Percentiles rank a stretch among this genome's conserved stretches.
Conservation (phyloP, 2,888 invertebrate genomes). For the Amblyjoppa fuscipennis region DNA sequence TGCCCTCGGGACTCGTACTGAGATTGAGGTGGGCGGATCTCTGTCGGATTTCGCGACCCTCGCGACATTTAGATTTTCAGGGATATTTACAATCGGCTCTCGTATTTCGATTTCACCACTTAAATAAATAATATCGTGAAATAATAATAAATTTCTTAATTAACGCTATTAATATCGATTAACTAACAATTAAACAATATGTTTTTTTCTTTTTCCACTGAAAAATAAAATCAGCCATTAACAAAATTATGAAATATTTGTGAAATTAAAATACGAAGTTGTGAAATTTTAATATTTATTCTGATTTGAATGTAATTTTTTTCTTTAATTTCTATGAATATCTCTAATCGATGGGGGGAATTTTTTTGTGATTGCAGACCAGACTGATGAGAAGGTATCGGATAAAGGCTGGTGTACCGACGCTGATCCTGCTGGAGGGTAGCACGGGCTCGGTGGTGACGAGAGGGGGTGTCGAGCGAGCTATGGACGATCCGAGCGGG, state of each 20-base stretch:
- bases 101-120: not conserved
- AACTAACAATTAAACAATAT: too few species aligned
- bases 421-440: slow-evolving; percentile 90
- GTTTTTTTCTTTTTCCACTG: too few species aligned
- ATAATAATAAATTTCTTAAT: too few species aligned
- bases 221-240: too few species aligned
- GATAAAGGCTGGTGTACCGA: slow-evolving; percentile 92
- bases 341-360: not conserved
- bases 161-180: too few species aligned
- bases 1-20: slow-evolving; percentile 55
- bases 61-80: slow-evolving; percentile 25
- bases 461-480: slow-evolving; percentile 88
- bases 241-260: too few species aligned
- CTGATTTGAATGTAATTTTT: not conserved
- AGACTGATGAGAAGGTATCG: slow-evolving; percentile 91
- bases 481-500: slow-evolving; percentile 90
- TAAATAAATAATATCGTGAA: not conserved
- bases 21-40: slow-evolving; percentile 64
- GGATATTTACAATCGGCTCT: not conserved
- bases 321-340: not conserved
- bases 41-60: slow-evolving; percentile 1
- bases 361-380: slow-evolving; percentile 87
- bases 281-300: not conserved
- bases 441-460: slow-evolving; percentile 89
- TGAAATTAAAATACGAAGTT: too few species aligned